These are phyloP conservation scores for Henricia sp. DNA, from an alignment of 53 echinoderm and acorn worm genomes.

Conservation along the genomic window DNA sequence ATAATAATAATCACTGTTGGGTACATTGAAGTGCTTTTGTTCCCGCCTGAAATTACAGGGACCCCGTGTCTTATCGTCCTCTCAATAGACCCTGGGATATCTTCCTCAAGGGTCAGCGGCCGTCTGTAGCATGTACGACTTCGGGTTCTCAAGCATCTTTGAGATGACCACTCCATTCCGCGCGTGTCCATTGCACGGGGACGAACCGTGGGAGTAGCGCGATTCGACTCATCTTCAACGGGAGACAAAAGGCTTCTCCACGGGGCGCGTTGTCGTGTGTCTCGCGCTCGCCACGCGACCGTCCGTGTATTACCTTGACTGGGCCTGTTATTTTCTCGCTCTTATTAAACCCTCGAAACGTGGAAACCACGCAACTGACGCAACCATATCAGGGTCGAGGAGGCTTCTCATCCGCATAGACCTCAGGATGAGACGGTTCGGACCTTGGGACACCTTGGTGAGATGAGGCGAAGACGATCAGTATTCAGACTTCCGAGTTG, in stretches of 20 bases:
- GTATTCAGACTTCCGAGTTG: no score
- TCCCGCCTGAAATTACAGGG: neutral
- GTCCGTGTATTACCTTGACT: neutral
- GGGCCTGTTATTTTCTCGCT: neutral
- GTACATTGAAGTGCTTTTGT: neutral
- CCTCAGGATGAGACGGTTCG: neutral
- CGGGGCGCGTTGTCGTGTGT: neutral
- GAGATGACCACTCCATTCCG: neutral
- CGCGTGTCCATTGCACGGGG: neutral
- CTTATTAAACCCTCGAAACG: neutral
- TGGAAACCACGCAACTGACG: conserved; percentile 3
- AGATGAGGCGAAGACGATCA: no score
- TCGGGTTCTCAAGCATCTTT: neutral
- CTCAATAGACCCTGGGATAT: neutral
- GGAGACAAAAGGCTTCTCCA: conserved; percentile 10
- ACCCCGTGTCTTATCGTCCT: neutral
- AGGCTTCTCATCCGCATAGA: neutral
- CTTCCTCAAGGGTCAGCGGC: conserved; percentile 16
- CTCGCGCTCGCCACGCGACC: conserved; percentile 10
- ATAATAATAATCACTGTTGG: no score
- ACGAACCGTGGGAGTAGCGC: conserved; percentile 37
- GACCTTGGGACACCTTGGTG: no score
- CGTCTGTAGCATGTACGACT: neutral
- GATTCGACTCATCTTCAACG: neutral
- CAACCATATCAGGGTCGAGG: conserved; percentile 38